Evolutionary conservation across 2,113 vertebrate genomes (phyloP).

Genomic region (Phrynocephalus versicolor): DNA sequence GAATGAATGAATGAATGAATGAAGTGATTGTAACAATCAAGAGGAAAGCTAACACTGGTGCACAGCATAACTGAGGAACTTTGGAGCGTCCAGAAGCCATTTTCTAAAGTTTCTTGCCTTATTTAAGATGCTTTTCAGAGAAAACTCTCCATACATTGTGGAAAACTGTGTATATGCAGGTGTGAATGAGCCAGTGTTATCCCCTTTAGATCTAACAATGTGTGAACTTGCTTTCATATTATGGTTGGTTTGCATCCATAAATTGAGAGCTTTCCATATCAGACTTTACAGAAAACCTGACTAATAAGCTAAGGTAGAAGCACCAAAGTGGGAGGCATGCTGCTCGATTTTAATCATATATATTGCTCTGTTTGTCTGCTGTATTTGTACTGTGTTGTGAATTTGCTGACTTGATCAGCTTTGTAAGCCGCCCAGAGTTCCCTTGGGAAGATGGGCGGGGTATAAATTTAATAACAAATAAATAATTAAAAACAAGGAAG

Average conservation of each 20-base stretch:
- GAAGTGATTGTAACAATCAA: not conserved
- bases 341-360: too few species aligned
- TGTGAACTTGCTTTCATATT: not conserved
- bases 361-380: too few species aligned
- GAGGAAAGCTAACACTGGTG: not conserved
- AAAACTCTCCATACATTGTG: not conserved
- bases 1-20: too few species aligned
- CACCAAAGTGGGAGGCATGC: too few species aligned
- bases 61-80: not conserved
- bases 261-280: not conserved
- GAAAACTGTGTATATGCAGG: not conserved
- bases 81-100: not conserved
- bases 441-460: too few species aligned
- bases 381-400: too few species aligned
- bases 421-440: too few species aligned
- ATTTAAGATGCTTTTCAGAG: not conserved
- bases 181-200: not conserved
- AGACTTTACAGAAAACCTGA: not conserved
- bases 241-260: not conserved
- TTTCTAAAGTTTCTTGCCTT: not conserved
- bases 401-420: too few species aligned
- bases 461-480: too few species aligned
- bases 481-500: not conserved
- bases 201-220: not conserved
- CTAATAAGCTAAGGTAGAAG: not conserved